Conservation (phyloP, 2,888 invertebrate genomes). For the Drosophila nigricruria region DNA sequence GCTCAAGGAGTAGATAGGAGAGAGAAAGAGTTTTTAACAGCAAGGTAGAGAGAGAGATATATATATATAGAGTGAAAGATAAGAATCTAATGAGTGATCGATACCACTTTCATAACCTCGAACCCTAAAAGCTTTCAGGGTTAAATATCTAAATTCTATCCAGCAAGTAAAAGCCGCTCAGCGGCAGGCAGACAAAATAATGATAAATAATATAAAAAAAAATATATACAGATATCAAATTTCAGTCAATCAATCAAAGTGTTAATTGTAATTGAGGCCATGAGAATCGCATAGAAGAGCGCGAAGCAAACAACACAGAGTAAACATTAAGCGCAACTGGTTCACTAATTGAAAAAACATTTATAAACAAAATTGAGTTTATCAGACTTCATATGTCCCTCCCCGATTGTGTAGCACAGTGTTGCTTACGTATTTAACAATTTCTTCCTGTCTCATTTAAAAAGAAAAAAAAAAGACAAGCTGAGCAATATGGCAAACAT, state of each 20-base stretch:
- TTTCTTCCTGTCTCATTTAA: conserved; percentile 70
- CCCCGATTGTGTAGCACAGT: conserved; percentile 14
- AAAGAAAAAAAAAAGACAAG: conserved; percentile 32
- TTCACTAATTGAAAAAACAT: neutral
- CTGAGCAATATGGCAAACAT: conserved; percentile 21
- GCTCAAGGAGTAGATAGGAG: too few species aligned
- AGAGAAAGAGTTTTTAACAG: neutral
- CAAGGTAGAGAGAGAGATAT: too few species aligned
- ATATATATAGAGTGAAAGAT: too few species aligned
- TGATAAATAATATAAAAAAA: conserved; percentile 1
- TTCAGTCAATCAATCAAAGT: conserved; percentile 3
- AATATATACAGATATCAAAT: neutral
- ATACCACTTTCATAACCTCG: neutral
- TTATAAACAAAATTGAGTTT: neutral
- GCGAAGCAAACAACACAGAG: neutral
- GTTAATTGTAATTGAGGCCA: neutral
- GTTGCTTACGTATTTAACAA: conserved; percentile 31
- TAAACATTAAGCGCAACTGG: neutral
- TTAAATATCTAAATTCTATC: neutral
- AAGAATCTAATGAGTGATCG: too few species aligned
- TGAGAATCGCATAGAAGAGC: conserved; percentile 13
- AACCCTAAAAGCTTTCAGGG: neutral
- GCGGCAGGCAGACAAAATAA: neutral
- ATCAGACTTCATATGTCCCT: neutral
- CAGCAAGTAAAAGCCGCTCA: neutral